phyloP scores from a whole-genome alignment of 2,888 invertebrate species.

The Carcina quercana region DNA sequence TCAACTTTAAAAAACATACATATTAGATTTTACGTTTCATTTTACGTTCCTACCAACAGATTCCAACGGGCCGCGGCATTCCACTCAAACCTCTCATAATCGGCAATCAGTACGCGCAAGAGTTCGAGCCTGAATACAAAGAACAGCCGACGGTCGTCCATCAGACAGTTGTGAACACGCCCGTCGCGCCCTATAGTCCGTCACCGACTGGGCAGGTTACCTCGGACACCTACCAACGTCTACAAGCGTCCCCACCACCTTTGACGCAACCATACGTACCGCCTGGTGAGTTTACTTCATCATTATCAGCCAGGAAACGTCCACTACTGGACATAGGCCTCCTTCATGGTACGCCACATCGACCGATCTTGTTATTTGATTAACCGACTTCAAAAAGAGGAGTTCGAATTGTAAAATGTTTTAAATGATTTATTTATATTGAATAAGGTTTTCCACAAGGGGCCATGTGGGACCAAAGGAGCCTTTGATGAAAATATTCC shows the following conservation, averaged over 20 bases:
- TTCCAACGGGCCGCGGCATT: constrained; percentile 57
- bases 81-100: constrained; percentile 57
- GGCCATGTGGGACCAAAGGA: too few species aligned
- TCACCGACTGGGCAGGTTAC: constrained; percentile 34
- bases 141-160: constrained; percentile 26
- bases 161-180: constrained; percentile 19
- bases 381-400: too few species aligned
- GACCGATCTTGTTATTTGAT: too few species aligned
- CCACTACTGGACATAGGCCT: too few species aligned
- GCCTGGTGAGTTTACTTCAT: constrained; percentile 49
- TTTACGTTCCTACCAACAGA: constrained; percentile 24
- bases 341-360: too few species aligned
- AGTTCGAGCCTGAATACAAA: constrained; percentile 59
- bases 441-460: too few species aligned
- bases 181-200: constrained; percentile 29
- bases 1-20: too few species aligned
- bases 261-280: constrained; percentile 55
- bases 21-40: too few species aligned
- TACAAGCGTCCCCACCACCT: constrained; percentile 54
- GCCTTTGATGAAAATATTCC: too few species aligned
- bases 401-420: too few species aligned
- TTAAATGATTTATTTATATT: too few species aligned
- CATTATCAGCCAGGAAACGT: too few species aligned
- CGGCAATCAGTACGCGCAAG: constrained; percentile 65
- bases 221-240: constrained; percentile 40